Conservation (phyloP, 2,113 vertebrate species). For the Coptodon rendalli region DNA sequence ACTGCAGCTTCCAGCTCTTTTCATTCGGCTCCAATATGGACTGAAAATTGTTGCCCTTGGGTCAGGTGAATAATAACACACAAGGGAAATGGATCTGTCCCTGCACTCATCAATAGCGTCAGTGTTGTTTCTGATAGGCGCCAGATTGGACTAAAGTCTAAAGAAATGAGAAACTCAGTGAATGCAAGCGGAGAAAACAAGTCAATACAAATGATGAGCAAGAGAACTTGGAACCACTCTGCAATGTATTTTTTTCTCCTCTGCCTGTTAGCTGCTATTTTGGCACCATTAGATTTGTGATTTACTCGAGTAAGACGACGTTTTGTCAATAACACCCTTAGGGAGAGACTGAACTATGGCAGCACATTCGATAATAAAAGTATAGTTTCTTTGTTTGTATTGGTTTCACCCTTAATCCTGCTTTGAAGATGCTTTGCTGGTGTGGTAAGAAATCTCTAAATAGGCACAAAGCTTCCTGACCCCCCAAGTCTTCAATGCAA, state of each 20-base stretch:
- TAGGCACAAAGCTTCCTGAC: not conserved
- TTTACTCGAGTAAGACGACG: not conserved
- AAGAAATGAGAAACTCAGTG: not conserved
- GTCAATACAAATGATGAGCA: conserved; percentile 31
- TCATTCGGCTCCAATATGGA: not conserved
- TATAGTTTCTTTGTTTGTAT: not conserved
- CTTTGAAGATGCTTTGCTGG: not conserved
- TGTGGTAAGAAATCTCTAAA: not conserved
- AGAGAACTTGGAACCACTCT: not conserved
- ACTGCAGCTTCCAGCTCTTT: not conserved
- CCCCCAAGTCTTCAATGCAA: not conserved
- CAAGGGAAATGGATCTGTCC: not conserved
- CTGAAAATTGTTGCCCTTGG: not conserved
- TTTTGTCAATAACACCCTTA: conserved; percentile 21
- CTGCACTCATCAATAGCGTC: not conserved
- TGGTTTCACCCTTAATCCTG: not conserved
- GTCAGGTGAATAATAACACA: conserved; percentile 15
- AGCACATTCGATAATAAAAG: not conserved
- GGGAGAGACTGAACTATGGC: not conserved
- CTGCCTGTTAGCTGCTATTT: not conserved
- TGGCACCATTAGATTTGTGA: conserved; percentile 14
- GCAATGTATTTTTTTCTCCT: not conserved
- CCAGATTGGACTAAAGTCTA: conserved; percentile 20
- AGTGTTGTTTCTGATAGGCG: not conserved
- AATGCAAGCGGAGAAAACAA: conserved; percentile 15